Evolutionary conservation across 2,113 vertebrate species (phyloP).

Genomic region (Nyctereutes procyonoides): DNA sequence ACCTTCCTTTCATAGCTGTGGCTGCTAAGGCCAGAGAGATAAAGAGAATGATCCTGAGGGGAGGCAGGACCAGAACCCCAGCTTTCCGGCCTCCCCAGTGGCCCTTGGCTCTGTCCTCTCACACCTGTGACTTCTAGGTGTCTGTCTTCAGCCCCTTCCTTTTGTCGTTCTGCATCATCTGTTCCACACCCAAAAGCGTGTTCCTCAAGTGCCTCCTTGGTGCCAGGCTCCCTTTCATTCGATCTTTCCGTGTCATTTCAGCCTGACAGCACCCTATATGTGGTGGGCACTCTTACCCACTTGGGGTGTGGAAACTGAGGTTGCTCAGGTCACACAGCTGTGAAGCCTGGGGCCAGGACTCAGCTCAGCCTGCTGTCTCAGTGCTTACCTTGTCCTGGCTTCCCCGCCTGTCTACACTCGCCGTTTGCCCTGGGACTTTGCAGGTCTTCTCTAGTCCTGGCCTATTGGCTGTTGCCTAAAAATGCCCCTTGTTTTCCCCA

Average conservation of each 20-base stretch:
- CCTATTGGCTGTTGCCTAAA: not conserved
- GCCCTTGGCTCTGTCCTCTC: not conserved
- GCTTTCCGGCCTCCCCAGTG: not conserved
- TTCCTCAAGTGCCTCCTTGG: not conserved
- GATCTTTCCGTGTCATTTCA: not conserved
- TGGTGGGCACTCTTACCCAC: not conserved
- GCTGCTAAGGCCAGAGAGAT: not conserved
- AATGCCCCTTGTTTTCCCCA: not conserved
- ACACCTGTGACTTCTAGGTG: rapidly evolving
- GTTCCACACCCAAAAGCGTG: rapidly evolving
- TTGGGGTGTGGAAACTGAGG: not conserved
- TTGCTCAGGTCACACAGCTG: not conserved
- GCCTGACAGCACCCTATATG: rapidly evolving
- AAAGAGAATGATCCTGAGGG: not conserved
- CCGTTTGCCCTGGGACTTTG: not conserved
- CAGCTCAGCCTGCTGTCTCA: not conserved
- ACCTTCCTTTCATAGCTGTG: not conserved
- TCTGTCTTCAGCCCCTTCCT: not conserved
- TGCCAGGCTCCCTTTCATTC: not conserved
- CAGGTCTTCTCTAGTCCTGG: not conserved
- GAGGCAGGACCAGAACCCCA: not conserved
- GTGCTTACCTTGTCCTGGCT: not conserved
- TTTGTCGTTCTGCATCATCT: rapidly evolving
- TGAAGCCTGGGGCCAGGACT: not conserved
- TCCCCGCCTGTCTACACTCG: not conserved